Evolutionary conservation across 2,888 invertebrate species (phyloP).

Genomic region (Prionchulus punctatus): DNA sequence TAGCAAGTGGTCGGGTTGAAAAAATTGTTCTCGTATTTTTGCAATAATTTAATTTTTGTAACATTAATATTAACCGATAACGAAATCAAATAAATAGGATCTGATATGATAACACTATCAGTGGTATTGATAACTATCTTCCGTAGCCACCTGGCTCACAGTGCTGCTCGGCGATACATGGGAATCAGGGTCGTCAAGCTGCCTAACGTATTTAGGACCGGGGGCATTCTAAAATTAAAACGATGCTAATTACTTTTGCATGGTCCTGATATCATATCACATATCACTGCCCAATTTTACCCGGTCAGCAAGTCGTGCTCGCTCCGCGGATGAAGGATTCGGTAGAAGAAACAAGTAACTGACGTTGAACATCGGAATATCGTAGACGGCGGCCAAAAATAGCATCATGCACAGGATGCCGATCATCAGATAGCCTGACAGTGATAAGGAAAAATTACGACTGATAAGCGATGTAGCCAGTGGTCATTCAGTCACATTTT

Average conservation of each 20-base stretch:
- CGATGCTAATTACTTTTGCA: too few relatives aligned
- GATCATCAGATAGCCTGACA: slow-evolving; percentile 56
- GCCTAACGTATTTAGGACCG: not conserved
- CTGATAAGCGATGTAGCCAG: not conserved
- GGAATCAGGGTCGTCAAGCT: not conserved
- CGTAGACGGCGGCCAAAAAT: slow-evolving; percentile 64
- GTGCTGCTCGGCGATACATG: not conserved
- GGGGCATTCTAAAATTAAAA: not conserved
- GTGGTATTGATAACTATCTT: not conserved
- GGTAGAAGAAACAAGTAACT: too few relatives aligned
- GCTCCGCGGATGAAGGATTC: too few relatives aligned
- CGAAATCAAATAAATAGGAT: not conserved
- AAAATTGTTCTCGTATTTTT: too few relatives aligned
- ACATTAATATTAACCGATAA: too few relatives aligned
- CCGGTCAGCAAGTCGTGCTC: too few relatives aligned
- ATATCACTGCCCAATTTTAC: too few relatives aligned
- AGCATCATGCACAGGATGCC: slow-evolving; percentile 71
- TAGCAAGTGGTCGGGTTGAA: too few relatives aligned
- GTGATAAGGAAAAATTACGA: slow-evolving; percentile 5
- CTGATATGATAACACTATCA: not conserved
- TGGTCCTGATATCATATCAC: too few relatives aligned
- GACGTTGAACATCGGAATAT: slow-evolving; percentile 73
- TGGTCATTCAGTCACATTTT: not conserved
- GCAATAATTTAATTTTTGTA: too few relatives aligned
- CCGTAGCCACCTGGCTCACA: not conserved